Evolutionary conservation across 2,113 vertebrate genomes (phyloP), one percentile per base, ranked within the genome.

Genomic region (Forbesichthys papilliferus): DNA sequence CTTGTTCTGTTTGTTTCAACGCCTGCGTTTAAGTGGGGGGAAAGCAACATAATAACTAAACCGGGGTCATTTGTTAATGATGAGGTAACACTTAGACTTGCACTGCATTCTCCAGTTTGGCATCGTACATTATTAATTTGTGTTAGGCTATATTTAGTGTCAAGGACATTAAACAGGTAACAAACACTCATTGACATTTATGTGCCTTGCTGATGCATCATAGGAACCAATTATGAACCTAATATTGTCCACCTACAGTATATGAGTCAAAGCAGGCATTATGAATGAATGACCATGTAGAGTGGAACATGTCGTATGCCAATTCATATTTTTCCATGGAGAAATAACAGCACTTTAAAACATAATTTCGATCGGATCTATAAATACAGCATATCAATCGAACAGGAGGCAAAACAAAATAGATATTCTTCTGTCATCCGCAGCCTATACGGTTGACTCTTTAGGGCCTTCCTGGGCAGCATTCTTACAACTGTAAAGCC

Each of bases 401-500:
- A 49, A 79, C 68, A 78, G n/a, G 46, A 73, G 11, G n/a, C 18
- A 27, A 34, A 75, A 64, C 18, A 49, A 20, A 52, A 48, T 16
- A 60, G 59, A 51, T 71, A 69, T 62, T 72, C 61, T 47, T 69
- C 18, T 82, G 66, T 82, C 78, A 71, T 63, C 6, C 51, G 48
- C 11, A 51, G 54, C 68, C 90, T 90, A 96, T 81, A 95, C 94
- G 0, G 93, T 95, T 0, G 95, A 96, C 84, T 96, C 95, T 75
- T 92, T 94, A 27, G 94, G 92, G 18, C 91, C 90, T 64, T 93
- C 91, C 13, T 81, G 90, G 49, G 88, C 92, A 34, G 95, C 95
- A 14, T 94, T 95, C 86, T 89, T 95, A 76, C 95, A 96, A 59
- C 93, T 82, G n/a, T 96, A 96, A 66, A 96, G 87, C 97, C 96